Evolutionary conservation across 2,797 vertebrate genomes (phyloP).

Genomic region (Enteromius radiatus): DNA sequence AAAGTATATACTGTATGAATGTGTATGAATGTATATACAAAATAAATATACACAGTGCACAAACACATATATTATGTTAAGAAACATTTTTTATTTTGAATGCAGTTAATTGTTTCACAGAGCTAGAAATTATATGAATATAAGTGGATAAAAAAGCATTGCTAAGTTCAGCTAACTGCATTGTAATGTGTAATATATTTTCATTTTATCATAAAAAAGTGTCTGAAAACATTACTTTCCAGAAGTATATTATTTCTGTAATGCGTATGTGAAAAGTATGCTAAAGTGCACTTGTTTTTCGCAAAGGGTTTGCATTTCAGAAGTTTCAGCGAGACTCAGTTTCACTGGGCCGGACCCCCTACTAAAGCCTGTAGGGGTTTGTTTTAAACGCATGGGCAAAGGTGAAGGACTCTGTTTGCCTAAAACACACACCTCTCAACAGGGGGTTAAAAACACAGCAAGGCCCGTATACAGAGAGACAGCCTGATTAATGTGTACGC

Average conservation of each 20-base stretch:
- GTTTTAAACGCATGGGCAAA: conserved; percentile 50
- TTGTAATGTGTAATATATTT: not conserved
- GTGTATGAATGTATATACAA: no score
- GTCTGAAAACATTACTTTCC: not conserved
- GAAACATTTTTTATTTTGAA: no score
- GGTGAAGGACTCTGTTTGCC: conserved; percentile 55
- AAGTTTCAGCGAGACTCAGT: not conserved
- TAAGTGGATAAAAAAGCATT: not conserved
- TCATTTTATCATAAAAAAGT: not conserved
- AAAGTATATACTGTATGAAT: no score
- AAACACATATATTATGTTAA: no score
- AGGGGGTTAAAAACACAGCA: conserved; percentile 65
- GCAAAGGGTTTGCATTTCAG: not conserved
- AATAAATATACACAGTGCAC: no score
- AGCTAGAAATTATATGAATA: not conserved
- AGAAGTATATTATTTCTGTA: not conserved
- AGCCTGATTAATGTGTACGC: conserved; percentile 73
- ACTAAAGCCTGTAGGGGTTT: conserved; percentile 30
- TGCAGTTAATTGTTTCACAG: no score
- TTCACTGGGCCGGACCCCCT: conserved; percentile 37
- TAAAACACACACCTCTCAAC: conserved; percentile 63
- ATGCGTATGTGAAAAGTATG: not conserved
- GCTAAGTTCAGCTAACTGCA: not conserved
- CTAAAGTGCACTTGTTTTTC: not conserved
- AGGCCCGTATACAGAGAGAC: conserved; percentile 62